Percentiles rank a stretch among this genome's conserved stretches.
Conservation (phyloP, 1,140 invertebrate species). For the Pararge aegeria region DNA sequence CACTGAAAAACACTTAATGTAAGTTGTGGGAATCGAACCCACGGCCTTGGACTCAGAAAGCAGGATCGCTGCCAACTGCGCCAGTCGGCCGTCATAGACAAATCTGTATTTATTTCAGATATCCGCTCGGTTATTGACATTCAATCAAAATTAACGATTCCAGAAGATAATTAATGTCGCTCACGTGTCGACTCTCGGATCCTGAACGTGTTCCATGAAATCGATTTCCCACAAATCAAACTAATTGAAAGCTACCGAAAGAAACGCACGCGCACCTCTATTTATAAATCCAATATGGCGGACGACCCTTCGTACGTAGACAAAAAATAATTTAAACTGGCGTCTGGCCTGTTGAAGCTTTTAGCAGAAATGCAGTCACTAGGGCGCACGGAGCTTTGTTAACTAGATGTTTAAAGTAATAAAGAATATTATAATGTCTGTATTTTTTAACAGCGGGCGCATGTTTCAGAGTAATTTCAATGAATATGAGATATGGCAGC, state of each 20-base stretch:
- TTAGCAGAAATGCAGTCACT: constrained; percentile 37
- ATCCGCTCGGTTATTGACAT: not conserved
- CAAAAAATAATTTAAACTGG: constrained; percentile 44
- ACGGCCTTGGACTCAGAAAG: no score
- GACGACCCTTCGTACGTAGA: constrained; percentile 44
- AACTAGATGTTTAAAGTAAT: constrained; percentile 21
- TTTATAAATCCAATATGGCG: constrained; percentile 61
- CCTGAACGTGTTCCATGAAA: constrained; percentile 48
- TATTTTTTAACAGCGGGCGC: not conserved
- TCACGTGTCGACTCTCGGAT: constrained; percentile 11
- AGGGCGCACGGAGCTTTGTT: constrained; percentile 22
- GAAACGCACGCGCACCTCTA: constrained; percentile 50
- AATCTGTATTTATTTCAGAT: not conserved
- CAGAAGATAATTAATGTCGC: constrained; percentile 9
- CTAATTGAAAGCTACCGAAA: constrained; percentile 66
- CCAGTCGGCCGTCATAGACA: no score
- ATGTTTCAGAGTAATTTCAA: not conserved
- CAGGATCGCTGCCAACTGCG: no score
- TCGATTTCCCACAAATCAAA: constrained; percentile 72
- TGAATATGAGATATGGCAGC: no score
- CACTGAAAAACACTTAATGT: no score
- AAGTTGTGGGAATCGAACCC: no score
- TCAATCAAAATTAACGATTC: constrained; percentile 4
- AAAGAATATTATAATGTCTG: not conserved
- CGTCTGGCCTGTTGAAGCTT: constrained; percentile 33